Percentiles rank a stretch among this genome's conserved stretches.
Conservation (phyloP, 92 coral and sea anemone genomes). For the Chrysogorgia sp. region DNA sequence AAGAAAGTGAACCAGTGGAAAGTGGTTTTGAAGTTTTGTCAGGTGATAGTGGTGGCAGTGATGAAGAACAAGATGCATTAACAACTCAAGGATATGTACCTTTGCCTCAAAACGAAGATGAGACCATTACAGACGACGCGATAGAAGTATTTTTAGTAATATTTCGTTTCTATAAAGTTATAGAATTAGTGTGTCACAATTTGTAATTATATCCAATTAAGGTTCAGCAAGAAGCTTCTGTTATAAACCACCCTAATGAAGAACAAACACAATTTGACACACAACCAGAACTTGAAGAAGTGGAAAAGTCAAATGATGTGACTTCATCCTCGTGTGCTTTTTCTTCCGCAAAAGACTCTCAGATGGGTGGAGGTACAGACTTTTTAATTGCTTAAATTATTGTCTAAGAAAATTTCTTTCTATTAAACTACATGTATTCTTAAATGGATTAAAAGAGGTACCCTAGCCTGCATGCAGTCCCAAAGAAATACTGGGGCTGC, state of each 20-base stretch:
- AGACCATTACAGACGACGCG: not conserved
- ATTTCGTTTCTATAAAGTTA: constrained; percentile 10
- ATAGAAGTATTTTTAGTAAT: constrained; percentile 30
- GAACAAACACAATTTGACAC: constrained; percentile 1
- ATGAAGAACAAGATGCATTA: constrained; percentile 66
- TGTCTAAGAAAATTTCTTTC: not conserved
- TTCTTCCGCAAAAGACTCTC: constrained; percentile 4
- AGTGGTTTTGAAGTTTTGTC: constrained; percentile 34
- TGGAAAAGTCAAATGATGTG: not conserved
- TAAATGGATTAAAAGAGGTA: too few species aligned
- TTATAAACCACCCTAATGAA: not conserved
- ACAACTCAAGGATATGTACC: constrained; percentile 72
- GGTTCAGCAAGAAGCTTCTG: not conserved
- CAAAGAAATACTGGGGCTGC: too few species aligned
- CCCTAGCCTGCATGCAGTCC: too few species aligned
- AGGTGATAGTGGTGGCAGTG: constrained; percentile 64
- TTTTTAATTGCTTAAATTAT: not conserved
- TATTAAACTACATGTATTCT: too few species aligned
- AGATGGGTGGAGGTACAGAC: constrained; percentile 17
- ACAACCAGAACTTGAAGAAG: not conserved
- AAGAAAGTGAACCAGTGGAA: constrained; percentile 60
- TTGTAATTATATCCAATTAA: not conserved
- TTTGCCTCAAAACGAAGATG: constrained; percentile 68
- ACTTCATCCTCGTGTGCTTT: constrained; percentile 9
- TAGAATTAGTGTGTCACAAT: not conserved